These are phyloP conservation scores for Torymus texanus DNA, from an alignment of 2,888 invertebrate genomes.

Conservation along the genomic window DNA sequence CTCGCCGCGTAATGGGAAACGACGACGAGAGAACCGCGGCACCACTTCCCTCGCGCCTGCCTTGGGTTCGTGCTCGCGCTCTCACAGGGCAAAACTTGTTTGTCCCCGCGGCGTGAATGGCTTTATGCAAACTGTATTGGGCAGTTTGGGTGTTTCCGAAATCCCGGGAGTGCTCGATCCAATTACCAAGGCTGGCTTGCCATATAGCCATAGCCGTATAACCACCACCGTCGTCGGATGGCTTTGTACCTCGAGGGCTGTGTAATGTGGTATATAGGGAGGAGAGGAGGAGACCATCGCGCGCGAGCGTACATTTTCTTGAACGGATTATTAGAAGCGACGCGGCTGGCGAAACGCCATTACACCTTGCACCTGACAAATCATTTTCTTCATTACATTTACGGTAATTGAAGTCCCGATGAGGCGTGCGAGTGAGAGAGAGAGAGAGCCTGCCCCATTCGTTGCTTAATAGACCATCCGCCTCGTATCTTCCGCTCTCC, in stretches of 20 bases:
- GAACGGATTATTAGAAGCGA: constrained; percentile 50
- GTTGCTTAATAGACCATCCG: constrained; percentile 20
- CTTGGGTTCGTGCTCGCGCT: no score
- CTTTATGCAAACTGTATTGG: constrained; percentile 58
- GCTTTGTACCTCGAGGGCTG: constrained; percentile 15
- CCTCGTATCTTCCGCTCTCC: not conserved
- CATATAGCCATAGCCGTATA: no score
- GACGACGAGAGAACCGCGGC: not conserved
- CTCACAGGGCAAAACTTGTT: constrained; percentile 41
- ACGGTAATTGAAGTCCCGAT: constrained; percentile 37
- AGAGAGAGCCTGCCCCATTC: not conserved
- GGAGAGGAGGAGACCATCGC: no score
- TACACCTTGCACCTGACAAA: constrained; percentile 46
- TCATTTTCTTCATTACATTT: constrained; percentile 47
- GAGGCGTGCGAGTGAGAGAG: not conserved
- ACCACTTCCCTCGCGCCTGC: no score
- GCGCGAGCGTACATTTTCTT: constrained; percentile 39
- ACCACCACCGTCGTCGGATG: constrained; percentile 28
- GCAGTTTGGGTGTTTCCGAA: constrained; percentile 64
- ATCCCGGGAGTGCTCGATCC: constrained; percentile 64
- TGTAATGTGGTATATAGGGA: not conserved
- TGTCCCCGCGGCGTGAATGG: constrained; percentile 37
- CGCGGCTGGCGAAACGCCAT: constrained; percentile 3
- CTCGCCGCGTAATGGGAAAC: constrained; percentile 17
- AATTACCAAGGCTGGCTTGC: constrained; percentile 58